Evolutionary conservation across 2,113 vertebrate species (phyloP).

Genomic region (Campylomormyrus tamandua): DNA sequence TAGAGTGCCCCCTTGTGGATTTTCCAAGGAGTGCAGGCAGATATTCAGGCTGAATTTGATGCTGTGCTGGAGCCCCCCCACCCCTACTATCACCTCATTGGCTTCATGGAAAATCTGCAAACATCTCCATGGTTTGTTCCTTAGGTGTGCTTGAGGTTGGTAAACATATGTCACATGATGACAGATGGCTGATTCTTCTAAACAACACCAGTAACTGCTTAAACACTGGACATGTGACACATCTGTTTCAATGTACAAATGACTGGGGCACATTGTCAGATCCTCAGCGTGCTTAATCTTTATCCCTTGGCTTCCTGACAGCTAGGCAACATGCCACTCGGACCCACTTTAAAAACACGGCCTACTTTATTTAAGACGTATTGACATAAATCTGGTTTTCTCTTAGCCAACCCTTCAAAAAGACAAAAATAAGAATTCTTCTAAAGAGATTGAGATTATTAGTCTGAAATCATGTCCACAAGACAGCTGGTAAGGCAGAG

Average conservation of each 20-base stretch:
- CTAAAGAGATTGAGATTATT: background rate
- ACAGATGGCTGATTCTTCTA: background rate
- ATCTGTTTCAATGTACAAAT: background rate
- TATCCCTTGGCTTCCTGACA: background rate
- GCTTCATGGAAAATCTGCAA: background rate
- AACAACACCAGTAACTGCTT: background rate
- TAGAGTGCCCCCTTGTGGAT: background rate
- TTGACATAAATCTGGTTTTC: background rate
- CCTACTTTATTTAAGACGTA: background rate
- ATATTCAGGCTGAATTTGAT: background rate
- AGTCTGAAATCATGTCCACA: background rate
- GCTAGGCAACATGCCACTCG: background rate
- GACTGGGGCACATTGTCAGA: background rate
- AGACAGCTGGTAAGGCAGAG: background rate
- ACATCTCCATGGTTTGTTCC: background rate
- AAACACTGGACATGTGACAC: background rate
- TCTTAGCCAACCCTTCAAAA: background rate
- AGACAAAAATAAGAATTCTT: background rate
- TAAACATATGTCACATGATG: background rate
- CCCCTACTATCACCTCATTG: background rate
- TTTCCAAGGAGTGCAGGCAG: background rate
- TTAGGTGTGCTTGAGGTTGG: background rate
- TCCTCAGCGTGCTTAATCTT: background rate
- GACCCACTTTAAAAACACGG: background rate
- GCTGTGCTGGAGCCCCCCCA: background rate